Base-by-base conservation (phyloP, 2,888 invertebrate species). In the Dolomedes plantarius region DNA sequence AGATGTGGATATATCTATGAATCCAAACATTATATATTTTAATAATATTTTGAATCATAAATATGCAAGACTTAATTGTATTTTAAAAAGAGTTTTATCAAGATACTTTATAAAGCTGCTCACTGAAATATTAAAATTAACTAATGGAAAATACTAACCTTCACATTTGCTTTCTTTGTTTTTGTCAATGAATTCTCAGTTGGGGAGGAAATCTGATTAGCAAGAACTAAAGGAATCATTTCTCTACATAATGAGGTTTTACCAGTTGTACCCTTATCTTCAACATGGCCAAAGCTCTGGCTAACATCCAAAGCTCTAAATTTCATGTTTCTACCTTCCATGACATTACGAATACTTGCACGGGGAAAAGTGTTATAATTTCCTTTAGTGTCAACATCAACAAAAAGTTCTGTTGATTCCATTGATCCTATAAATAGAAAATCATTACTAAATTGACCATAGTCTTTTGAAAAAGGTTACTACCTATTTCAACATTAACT, bases 151-250 rank as follows among this genome's bases (percentile, higher is more conserved):
- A 9, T 36, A 36, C 46, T 13, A 46, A 46, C 46, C 46, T 46
- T 46, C 9, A 16, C 7, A 46, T 16, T 9, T 16, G 16, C 16
- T 2, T 46, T 46, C 16, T 46, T 46, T 2, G 7, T 2, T 46
- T 46, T 46, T 16, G 46, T 46, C 16, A 46, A 2, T 7, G 2
- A 6, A 13, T 46, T 6, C 16, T 46, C 46, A 7, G 36, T 36
- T 46, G 46, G 46, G 11, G 46, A 46, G n/a, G n/a, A n/a, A 2
- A 11, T 6, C 71, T 29, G 9, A 41, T 39, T 19, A 11, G 62
- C 19, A 41, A 72, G 68, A 9, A 65, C n/a, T 67, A 85, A 77
- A 29, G 77, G 73, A 31, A 85, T 72, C 83, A 85, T 85, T 72
- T 85, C 83, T 50, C 67, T 32, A 16, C 6, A 28, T 27, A 72